Evolutionary conservation across 1,140 invertebrate genomes (phyloP).

Genomic region (Tetramorium parvispinum): DNA sequence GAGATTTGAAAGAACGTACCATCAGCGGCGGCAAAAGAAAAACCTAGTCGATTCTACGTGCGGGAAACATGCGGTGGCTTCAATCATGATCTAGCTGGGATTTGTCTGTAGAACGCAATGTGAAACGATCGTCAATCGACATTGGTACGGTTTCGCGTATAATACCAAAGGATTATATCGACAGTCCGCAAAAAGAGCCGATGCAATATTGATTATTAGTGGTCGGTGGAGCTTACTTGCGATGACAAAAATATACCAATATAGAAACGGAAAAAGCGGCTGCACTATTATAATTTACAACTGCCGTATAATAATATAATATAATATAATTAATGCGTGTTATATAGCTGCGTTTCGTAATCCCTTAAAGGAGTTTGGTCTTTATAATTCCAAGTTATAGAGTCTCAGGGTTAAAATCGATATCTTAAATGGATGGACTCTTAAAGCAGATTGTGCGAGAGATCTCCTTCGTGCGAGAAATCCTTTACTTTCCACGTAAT

Average conservation of each 20-base stretch:
- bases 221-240: neutral
- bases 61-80: slow-evolving; percentile 26
- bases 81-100: slow-evolving; percentile 24
- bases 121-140: slow-evolving; percentile 10
- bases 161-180: slow-evolving; percentile 21
- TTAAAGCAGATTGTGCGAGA: neutral
- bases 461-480: slow-evolving; percentile 2
- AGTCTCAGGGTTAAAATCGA: neutral
- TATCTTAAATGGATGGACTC: neutral
- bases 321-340: neutral
- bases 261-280: neutral
- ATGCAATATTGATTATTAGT: slow-evolving; percentile 34
- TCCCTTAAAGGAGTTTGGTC: neutral
- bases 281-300: too few relatives aligned
- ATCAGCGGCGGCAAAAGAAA: neutral
- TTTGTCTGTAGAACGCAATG: slow-evolving; percentile 4
- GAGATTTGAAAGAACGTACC: slow-evolving; percentile 36
- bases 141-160: neutral
- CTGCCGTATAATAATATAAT: neutral
- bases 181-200: neutral
- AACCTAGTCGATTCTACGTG: slow-evolving; percentile 30
- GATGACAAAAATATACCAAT: slow-evolving; percentile 5
- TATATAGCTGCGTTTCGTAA: neutral
- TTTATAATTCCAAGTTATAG: neutral
- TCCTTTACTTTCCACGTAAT: neutral